phyloP scores from a whole-genome alignment of 2,113 vertebrate species.

The Pluvianellus socialis region DNA sequence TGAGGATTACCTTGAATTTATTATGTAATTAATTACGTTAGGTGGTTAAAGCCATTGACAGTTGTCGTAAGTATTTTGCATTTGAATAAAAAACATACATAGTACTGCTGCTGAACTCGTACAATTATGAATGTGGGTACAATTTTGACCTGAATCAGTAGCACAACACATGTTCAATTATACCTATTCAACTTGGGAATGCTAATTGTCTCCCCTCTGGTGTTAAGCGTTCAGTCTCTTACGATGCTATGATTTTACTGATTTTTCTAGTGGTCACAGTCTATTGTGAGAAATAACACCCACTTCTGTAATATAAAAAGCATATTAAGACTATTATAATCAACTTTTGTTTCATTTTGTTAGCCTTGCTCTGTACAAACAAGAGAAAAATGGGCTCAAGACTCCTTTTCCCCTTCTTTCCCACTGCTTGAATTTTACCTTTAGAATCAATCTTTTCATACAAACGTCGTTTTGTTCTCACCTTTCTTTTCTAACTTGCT shows the following conservation, averaged over 20 bases:
- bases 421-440: background rate
- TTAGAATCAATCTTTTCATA: background rate
- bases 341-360: background rate
- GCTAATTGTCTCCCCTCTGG: background rate
- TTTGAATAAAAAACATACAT: background rate
- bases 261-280: background rate
- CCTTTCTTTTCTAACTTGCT: background rate
- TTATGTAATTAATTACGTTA: background rate
- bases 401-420: background rate
- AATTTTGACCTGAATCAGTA: background rate
- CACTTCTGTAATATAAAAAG: background rate
- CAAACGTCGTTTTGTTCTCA: background rate
- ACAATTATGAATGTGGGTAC: background rate
- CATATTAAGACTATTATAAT: background rate
- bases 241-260: background rate
- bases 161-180: background rate
- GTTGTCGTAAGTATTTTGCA: background rate
- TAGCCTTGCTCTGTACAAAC: background rate
- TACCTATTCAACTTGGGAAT: background rate
- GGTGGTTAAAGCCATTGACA: background rate
- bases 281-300: background rate
- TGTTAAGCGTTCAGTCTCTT: background rate
- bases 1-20: background rate
- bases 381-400: background rate
- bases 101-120: background rate